phyloP scores from a whole-genome alignment of 2,113 vertebrate species.

The Cyanocitta stelleri region DNA sequence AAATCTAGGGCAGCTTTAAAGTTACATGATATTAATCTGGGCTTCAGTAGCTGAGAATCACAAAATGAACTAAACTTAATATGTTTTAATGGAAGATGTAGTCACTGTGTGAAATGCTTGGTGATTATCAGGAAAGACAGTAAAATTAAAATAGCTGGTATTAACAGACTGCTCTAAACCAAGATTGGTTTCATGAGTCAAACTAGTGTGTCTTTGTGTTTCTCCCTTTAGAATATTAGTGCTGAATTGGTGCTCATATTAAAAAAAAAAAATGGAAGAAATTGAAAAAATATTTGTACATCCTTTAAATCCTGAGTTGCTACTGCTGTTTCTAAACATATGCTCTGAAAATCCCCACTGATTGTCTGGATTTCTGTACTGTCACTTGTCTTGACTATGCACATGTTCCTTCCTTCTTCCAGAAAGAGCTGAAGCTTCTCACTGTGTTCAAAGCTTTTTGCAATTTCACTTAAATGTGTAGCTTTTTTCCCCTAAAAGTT shows the following conservation, averaged over 20 bases:
- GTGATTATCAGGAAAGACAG: neutral
- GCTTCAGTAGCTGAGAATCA: neutral
- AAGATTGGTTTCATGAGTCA: neutral
- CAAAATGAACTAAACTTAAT: neutral
- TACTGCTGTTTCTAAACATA: neutral
- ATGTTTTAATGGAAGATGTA: neutral
- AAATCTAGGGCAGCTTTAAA: neutral
- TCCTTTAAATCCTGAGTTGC: neutral
- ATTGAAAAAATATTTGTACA: accelerated
- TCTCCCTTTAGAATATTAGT: neutral
- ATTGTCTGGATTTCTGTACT: neutral
- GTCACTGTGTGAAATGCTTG: neutral
- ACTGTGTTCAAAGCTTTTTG: neutral
- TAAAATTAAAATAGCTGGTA: neutral
- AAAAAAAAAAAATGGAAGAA: neutral
- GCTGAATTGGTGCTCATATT: neutral
- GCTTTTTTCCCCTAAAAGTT: neutral
- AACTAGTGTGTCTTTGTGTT: neutral
- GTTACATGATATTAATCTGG: neutral
- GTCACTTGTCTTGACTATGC: neutral
- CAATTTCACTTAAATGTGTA: neutral
- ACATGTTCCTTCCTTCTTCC: neutral
- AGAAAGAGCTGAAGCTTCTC: neutral
- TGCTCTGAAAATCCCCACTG: neutral
- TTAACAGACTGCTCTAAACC: neutral